Evolutionary conservation across 2,113 vertebrate species (phyloP).

Genomic region (Tautogolabrus adspersus): DNA sequence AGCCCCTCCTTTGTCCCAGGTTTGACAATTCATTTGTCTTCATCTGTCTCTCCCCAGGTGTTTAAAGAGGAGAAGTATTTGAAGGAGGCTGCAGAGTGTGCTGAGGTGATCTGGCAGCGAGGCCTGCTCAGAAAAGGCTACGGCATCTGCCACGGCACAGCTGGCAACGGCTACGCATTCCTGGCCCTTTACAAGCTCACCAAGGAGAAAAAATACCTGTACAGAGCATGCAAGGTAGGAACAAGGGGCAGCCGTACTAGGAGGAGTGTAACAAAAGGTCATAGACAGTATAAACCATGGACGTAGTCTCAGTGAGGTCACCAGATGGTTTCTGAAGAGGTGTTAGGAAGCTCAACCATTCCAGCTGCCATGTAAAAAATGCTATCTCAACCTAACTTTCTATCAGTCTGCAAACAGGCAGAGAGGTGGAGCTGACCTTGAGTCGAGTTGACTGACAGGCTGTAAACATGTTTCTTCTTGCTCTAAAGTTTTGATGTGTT

Average conservation of each 20-base stretch:
- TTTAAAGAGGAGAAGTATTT: constrained; percentile 98
- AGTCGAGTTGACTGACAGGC: no score
- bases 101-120: constrained; percentile 96
- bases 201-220: constrained; percentile 94
- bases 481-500: no score
- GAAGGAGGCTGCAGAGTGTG: constrained; percentile 94
- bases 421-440: no score
- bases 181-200: constrained; percentile 92
- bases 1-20: not conserved
- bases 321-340: no score
- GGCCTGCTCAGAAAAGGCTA: constrained; percentile 96
- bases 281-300: no score
- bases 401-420: no score
- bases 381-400: no score
- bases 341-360: no score
- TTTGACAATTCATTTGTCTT: not conserved
- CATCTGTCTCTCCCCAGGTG: constrained; percentile 75
- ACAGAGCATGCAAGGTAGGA: constrained; percentile 94
- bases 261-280: no score
- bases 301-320: no score
- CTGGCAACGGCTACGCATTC: constrained; percentile 96
- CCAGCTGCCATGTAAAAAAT: no score
- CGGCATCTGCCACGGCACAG: constrained; percentile 94
- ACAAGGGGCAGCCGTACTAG: not conserved
- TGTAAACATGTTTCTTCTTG: no score